A percentile compares a stretch with the other conserved stretches of the same genome.
Evolutionary conservation across 2,888 invertebrate species (phyloP).

Genomic region (Pantelozetes paolii): DNA sequence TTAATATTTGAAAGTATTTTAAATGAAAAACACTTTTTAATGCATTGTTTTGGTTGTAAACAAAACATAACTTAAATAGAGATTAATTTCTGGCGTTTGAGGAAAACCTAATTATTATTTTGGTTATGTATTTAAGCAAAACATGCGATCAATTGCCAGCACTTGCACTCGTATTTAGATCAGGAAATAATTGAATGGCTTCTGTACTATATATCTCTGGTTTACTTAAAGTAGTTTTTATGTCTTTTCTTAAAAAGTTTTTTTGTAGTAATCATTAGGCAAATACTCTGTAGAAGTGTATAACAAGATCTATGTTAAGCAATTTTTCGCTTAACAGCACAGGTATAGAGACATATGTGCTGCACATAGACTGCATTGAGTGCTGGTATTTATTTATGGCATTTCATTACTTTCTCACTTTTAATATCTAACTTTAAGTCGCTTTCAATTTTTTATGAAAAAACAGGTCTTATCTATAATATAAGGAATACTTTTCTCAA

Average conservation of each 20-base stretch:
- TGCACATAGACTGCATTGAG: neutral
- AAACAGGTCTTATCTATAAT: slow-evolving; percentile 34
- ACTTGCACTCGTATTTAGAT: slow-evolving; percentile 27
- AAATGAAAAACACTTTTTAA: no score
- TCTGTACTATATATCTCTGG: slow-evolving; percentile 20
- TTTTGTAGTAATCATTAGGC: slow-evolving; percentile 25
- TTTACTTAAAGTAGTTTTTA: slow-evolving; percentile 27
- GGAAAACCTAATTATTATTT: slow-evolving; percentile 11
- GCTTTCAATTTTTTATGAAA: slow-evolving; percentile 24
- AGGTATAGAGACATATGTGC: neutral
- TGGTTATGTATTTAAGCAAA: neutral
- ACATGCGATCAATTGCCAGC: slow-evolving; percentile 3
- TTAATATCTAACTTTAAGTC: slow-evolving; percentile 24
- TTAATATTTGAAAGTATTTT: no score
- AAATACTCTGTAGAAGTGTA: slow-evolving; percentile 14
- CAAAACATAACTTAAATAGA: neutral
- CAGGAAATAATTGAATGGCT: slow-evolving; percentile 36
- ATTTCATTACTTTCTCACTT: slow-evolving; percentile 23
- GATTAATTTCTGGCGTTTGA: neutral
- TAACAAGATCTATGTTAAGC: slow-evolving; percentile 31
- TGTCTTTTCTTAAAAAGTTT: neutral
- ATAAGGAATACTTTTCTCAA: slow-evolving; percentile 19
- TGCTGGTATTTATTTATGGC: slow-evolving; percentile 16
- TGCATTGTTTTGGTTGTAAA: no score
- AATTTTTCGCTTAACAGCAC: slow-evolving; percentile 27